A percentile compares a stretch with the other conserved stretches of the same genome.
phyloP scores from a whole-genome alignment of 2,113 vertebrate species.

The Lycaon pictus region DNA sequence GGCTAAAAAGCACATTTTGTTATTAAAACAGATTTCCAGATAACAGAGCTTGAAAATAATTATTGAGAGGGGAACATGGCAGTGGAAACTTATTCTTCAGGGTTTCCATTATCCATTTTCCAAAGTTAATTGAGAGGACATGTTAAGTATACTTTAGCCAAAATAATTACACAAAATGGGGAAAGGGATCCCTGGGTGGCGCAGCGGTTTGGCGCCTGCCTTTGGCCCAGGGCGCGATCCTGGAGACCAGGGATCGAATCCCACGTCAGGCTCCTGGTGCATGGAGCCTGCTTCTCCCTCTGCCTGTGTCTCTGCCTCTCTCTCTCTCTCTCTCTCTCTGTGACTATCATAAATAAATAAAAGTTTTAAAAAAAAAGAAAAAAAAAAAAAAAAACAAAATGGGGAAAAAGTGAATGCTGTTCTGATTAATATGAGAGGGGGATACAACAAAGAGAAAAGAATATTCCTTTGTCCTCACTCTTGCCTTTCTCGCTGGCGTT shows the following conservation, averaged over 20 bases:
- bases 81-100: background rate
- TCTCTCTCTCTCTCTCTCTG: too few relatives aligned
- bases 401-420: background rate
- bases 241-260: too few relatives aligned
- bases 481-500: background rate
- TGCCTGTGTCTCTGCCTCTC: too few relatives aligned
- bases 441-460: background rate
- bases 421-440: background rate
- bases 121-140: conserved; percentile 49
- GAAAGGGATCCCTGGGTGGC: too few relatives aligned
- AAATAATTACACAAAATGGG: background rate
- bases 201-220: too few relatives aligned
- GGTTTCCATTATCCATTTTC: conserved; percentile 57
- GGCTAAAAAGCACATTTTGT: conserved; percentile 15
- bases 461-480: background rate
- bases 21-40: conserved; percentile 58
- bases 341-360: too few relatives aligned
- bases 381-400: too few relatives aligned
- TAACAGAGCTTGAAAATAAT: conserved; percentile 16
- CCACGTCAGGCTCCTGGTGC: too few relatives aligned
- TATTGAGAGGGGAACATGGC: background rate
- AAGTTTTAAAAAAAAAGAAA: too few relatives aligned
- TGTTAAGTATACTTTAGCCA: conserved; percentile 23
- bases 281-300: too few relatives aligned
- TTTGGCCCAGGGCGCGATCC: too few relatives aligned